Base-by-base conservation (phyloP, 2,888 invertebrate genomes). In the Phytoseiulus persimilis region DNA sequence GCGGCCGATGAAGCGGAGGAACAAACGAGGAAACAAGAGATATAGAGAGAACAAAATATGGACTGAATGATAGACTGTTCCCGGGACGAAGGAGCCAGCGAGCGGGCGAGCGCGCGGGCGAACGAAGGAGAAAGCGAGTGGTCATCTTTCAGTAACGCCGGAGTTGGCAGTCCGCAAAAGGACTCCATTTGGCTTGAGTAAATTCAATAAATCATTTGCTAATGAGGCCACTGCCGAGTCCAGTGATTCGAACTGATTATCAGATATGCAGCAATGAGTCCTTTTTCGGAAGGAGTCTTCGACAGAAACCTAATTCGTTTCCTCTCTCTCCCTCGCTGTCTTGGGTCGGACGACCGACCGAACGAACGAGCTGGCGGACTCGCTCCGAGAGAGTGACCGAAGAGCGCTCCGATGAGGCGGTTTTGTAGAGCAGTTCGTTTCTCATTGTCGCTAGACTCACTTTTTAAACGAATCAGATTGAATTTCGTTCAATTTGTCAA, bases 201-300 rank as follows among this genome's bases (percentile, higher is more conserved):
- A 65, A 65, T 65, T 65, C 65, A 65, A 65, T 65, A 65, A 65
- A 65, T 65, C 65, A 65, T 65, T 65, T 11, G 65, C 65, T 65
- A 65, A 65, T 65, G 65, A 65, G 65, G 65, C 65, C 65, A 65
- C 65, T 65, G 65, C 65, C 65, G 65, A 65, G 65, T 23, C 65
- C 65, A 65, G 65, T 65, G 65, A 65, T 65, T 65, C 65, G 65
- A 65, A 65, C 65, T 65, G 65, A 65, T 65, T 65, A 65, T 65
- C 65, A 65, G 28, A 65, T 65, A 65, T 65, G 65, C 65, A 65
- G 65, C 65, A 65, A 65, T 65, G 65, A 65, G 65, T 65, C 65
- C 65, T 65, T 65, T 28, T 65, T 28, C 28, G 65, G 65, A 23
- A 65, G 65, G 18, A 65, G 65, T 65, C 65, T 65, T 65, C 65